Evolutionary conservation across 1,140 invertebrate genomes (phyloP), one percentile per base, ranked within the genome.

Genomic region (Cherax destructor): DNA sequence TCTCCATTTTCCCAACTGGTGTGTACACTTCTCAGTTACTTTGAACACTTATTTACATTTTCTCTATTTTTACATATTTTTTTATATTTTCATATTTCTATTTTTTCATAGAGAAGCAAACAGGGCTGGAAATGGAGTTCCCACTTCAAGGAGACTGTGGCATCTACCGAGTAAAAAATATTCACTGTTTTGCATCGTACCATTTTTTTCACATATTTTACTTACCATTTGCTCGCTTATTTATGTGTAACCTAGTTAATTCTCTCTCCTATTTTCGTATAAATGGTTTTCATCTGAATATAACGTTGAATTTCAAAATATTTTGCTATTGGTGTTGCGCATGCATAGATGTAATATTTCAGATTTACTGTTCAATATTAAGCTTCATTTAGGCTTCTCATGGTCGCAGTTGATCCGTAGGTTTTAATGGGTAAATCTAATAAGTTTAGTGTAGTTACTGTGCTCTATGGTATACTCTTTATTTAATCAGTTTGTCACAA

Each of bases 71-170:
- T 85, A 91, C 89, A 91, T 41, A 41, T 91, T 91, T 91, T 91
- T 91, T 83, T 85, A 91, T 91, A 91, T 91, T 91, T 91, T 74
- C 89, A 91, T 91, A 91, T 91, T 91, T 91, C 89, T 91, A 91
- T 91, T 91, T 91, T 91, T 91, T 91, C 89, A 91, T 91, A 91
- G 89, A 91, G 89, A 91, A 91, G 89, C 89, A 91, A 91, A 91
- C 89, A 91, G 83, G 83, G 89, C 83, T 91, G 89, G 89, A 91
- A 85, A 91, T 91, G 89, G 89, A 91, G 89, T 85, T 91, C 89
- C 74, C 89, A 91, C 89, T 91, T 91, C 89, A 91, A 91, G 89
- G 89, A 91, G 83, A 91, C 89, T 80, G 89, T 91, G 89, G 83
- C 89, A 91, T 91, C 89, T 85, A 91, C 83, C 83, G 89, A 91